Percentiles rank a stretch among this genome's conserved stretches.
Conservation (phyloP, 2,113 vertebrate genomes). For the Crotalus horridus region DNA sequence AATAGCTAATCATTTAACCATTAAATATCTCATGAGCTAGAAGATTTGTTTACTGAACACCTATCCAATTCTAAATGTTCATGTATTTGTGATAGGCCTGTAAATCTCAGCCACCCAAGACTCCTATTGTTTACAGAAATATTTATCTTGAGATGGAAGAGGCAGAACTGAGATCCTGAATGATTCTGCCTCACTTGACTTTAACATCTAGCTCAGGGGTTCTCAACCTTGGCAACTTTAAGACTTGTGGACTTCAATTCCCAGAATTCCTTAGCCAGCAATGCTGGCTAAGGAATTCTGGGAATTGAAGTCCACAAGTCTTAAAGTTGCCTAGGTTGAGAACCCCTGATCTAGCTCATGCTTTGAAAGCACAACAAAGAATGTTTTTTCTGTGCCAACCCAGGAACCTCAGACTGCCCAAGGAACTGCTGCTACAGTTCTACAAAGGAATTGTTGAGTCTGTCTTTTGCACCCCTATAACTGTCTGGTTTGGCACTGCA, state of each 20-base stretch:
- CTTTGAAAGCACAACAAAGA: neutral
- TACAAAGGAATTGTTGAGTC: too few relatives aligned
- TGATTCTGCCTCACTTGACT: neutral
- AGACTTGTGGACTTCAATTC: too few relatives aligned
- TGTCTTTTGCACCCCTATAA: too few relatives aligned
- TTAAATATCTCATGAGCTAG: neutral
- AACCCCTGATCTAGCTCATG: neutral
- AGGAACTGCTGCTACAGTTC: too few relatives aligned
- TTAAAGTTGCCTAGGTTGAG: too few relatives aligned
- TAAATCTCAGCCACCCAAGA: neutral
- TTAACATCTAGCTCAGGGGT: neutral
- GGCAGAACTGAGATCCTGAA: neutral
- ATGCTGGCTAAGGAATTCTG: too few relatives aligned
- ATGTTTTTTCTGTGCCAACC: too few relatives aligned
- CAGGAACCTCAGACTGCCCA: too few relatives aligned
- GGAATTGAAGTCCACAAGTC: too few relatives aligned
- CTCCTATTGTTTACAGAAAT: neutral
- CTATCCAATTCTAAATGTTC: neutral
- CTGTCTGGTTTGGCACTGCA: too few relatives aligned
- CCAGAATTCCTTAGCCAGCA: too few relatives aligned
- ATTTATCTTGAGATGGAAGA: slow-evolving; percentile 4
- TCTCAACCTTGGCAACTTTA: too few relatives aligned
- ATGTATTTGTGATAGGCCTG: neutral
- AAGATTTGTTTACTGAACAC: neutral
- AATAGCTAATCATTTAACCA: neutral